Evolutionary conservation across 2,113 vertebrate genomes (phyloP).

Genomic region (Elephantulus edwardii): DNA sequence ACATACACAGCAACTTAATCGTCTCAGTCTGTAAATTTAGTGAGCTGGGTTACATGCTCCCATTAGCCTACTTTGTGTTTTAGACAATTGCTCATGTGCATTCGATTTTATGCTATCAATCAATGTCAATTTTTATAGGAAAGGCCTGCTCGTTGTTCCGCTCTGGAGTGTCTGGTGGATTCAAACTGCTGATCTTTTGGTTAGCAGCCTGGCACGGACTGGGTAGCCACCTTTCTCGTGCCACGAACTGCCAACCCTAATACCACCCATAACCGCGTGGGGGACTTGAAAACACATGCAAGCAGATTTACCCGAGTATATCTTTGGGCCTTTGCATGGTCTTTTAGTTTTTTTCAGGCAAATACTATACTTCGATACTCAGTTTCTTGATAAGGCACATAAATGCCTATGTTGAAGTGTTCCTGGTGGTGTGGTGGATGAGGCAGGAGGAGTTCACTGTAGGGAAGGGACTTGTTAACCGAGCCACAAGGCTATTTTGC

Average conservation of each 20-base stretch:
- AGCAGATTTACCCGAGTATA: background rate
- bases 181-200: too few species aligned
- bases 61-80: too few species aligned
- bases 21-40: too few species aligned
- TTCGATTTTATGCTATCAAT: too few species aligned
- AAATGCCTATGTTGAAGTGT: background rate
- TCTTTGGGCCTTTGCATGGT: background rate
- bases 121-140: too few species aligned
- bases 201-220: too few species aligned
- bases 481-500: background rate
- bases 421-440: background rate
- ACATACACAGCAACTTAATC: too few species aligned
- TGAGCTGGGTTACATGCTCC: too few species aligned
- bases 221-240: background rate
- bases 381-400: background rate
- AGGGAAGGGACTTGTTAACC: background rate
- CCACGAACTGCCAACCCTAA: background rate
- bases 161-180: too few species aligned
- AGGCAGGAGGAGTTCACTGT: background rate
- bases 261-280: background rate
- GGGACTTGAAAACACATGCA: background rate
- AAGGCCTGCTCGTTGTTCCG: too few species aligned
- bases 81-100: too few species aligned
- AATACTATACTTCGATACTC: background rate
- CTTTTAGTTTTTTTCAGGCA: constrained; percentile 50